Conservation (phyloP, 2,797 vertebrate species). For the Diglossa cyanea region DNA sequence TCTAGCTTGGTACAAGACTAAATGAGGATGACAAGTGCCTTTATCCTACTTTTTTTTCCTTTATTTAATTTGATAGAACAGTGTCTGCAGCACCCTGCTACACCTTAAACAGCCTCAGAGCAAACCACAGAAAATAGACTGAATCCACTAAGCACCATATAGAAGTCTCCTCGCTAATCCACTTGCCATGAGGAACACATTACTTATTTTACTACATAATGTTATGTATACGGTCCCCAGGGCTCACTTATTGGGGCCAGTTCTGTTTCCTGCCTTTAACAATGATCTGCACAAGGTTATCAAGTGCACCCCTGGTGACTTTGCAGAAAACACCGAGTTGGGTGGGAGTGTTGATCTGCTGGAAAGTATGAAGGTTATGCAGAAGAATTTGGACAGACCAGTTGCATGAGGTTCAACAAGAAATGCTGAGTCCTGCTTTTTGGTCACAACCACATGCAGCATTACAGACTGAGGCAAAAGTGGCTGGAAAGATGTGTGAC, state of each 20-base stretch:
- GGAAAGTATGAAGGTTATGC: neutral
- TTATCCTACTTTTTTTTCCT: neutral
- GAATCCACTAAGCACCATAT: neutral
- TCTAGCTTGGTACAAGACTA: neutral
- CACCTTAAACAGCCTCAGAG: neutral
- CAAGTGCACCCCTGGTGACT: neutral
- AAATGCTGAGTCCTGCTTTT: neutral
- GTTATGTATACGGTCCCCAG: neutral
- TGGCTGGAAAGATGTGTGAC: neutral
- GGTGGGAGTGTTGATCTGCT: neutral
- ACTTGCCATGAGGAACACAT: neutral
- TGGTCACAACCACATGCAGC: neutral
- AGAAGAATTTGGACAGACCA: neutral
- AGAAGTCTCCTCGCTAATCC: neutral
- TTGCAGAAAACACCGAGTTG: neutral
- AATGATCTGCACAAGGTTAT: neutral
- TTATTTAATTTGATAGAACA: neutral
- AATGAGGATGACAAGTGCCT: neutral
- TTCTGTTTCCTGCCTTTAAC: neutral
- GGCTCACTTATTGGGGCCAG: neutral
- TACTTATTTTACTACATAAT: neutral
- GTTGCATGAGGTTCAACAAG: neutral
- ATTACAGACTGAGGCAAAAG: neutral
- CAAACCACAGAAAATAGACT: neutral
- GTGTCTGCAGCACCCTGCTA: neutral